Percentiles rank a stretch among this genome's conserved stretches.
phyloP scores from a whole-genome alignment of 2,888 invertebrate species.

The Andrena chrysosceles region DNA sequence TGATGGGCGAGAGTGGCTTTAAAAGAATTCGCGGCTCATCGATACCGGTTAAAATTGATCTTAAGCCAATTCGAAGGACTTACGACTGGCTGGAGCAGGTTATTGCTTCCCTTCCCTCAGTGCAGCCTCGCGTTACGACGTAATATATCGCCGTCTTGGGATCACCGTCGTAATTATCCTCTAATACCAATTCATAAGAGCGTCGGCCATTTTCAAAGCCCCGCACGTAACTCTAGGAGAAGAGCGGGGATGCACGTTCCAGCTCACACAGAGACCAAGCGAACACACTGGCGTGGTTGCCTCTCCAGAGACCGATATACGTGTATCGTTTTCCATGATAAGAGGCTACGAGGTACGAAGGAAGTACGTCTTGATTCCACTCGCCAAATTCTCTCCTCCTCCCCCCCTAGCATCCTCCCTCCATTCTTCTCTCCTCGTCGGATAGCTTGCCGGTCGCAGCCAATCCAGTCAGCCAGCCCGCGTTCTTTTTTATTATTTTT shows the following conservation, averaged over 20 bases:
- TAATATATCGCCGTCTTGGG: conserved; percentile 72
- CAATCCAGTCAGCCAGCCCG: background rate
- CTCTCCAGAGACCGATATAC: conserved; percentile 66
- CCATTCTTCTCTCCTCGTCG: conserved; percentile 13
- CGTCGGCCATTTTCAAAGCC: conserved; percentile 77
- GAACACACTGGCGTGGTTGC: background rate
- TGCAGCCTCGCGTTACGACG: conserved; percentile 46
- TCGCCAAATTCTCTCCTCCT: conserved; percentile 46
- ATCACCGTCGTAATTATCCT: conserved; percentile 73
- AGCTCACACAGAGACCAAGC: conserved; percentile 20
- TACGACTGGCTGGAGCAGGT: conserved; percentile 43
- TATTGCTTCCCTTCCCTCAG: conserved; percentile 45
- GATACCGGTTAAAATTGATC: conserved; percentile 34
- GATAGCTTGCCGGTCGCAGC: background rate
- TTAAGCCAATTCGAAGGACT: conserved; percentile 48
- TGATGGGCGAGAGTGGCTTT: background rate
- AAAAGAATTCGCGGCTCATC: conserved; percentile 27
- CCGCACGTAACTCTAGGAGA: conserved; percentile 81
- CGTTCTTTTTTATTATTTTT: background rate
- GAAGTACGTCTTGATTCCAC: conserved; percentile 60
- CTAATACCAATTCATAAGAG: conserved; percentile 74
- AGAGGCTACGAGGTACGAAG: conserved; percentile 52
- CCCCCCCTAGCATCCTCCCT: background rate
- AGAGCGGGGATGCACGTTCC: conserved; percentile 54
- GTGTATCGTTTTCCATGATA: conserved; percentile 69